phyloP scores from a whole-genome alignment of 1,140 invertebrate genomes.

The Aphelenchoides besseyi region DNA sequence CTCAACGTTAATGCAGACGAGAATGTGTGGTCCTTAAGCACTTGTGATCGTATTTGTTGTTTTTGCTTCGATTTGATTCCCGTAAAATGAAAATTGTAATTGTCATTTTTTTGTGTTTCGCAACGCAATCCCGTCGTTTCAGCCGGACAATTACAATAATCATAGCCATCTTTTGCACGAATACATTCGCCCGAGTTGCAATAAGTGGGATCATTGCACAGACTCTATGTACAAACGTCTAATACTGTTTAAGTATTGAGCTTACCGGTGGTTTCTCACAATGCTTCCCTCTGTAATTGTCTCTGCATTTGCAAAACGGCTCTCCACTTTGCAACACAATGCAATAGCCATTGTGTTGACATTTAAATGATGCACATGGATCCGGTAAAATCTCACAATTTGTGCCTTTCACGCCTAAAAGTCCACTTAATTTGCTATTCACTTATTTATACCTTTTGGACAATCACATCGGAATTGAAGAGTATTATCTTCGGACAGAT shows the following conservation, averaged over 20 bases:
- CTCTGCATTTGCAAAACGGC: not conserved
- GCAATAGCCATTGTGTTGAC: not conserved
- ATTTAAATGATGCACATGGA: not conserved
- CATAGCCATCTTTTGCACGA: not conserved
- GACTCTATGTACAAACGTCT: not conserved
- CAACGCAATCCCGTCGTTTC: not conserved
- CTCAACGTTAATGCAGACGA: not conserved
- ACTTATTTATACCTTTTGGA: not conserved
- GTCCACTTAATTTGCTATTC: not conserved
- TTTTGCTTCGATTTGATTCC: not conserved
- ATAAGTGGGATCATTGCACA: not conserved
- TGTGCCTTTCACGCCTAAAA: not conserved
- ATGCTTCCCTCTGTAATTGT: not conserved
- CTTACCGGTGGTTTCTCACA: slow-evolving; percentile 4
- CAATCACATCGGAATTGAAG: slow-evolving; percentile 1
- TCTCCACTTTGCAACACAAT: not conserved
- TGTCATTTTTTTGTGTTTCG: slow-evolving; percentile 1
- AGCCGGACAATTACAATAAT: not conserved
- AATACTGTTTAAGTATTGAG: not conserved
- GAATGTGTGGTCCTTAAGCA: not conserved
- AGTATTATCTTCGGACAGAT: not conserved
- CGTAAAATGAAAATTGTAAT: slow-evolving; percentile 1
- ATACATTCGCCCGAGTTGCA: slow-evolving; percentile 6
- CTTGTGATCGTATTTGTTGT: not conserved
- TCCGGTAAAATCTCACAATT: slow-evolving; percentile 1